Evolutionary conservation across 2,888 invertebrate species (phyloP).

Genomic region (Malthinus flaveolus): DNA sequence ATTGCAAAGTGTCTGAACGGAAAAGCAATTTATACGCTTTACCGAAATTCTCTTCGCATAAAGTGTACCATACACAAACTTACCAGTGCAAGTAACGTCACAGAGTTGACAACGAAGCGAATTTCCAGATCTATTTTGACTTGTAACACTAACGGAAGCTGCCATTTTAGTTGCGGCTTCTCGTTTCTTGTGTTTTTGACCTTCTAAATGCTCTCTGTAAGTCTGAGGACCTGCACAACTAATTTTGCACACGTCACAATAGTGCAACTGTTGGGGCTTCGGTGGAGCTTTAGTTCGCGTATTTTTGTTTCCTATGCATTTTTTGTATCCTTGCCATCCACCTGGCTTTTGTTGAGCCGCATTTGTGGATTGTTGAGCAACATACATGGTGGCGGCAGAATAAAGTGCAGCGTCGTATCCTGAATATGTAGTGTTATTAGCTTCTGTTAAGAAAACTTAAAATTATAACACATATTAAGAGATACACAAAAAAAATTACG

Average conservation of each 20-base stretch:
- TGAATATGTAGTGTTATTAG: conserved; percentile 72
- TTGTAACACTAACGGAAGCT: conserved; percentile 64
- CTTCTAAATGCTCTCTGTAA: conserved; percentile 95
- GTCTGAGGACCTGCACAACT: conserved; percentile 63
- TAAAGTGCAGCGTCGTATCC: conserved; percentile 95
- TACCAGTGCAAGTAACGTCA: conserved; percentile 96
- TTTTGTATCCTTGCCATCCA: conserved; percentile 67
- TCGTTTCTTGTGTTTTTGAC: conserved; percentile 98
- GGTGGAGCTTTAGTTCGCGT: conserved; percentile 80
- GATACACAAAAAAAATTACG: conserved; percentile 54
- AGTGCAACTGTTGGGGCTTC: conserved; percentile 91
- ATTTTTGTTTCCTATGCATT: conserved; percentile 63
- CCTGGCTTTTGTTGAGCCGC: conserved; percentile 55
- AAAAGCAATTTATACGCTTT: conserved; percentile 15
- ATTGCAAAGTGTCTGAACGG: conserved; percentile 38
- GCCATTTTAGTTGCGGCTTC: conserved; percentile 83
- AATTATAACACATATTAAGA: conserved; percentile 33
- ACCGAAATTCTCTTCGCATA: conserved; percentile 36
- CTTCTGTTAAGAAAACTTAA: conserved; percentile 54
- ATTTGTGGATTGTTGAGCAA: conserved; percentile 75
- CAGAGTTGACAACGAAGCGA: conserved; percentile 94
- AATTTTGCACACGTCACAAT: conserved; percentile 99
- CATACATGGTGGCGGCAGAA: conserved; percentile 94
- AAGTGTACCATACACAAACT: conserved; percentile 7
- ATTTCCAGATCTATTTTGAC: conserved; percentile 65